Evolutionary conservation across 2,113 vertebrate species (phyloP).

Genomic region (Aviceda subcristata): DNA sequence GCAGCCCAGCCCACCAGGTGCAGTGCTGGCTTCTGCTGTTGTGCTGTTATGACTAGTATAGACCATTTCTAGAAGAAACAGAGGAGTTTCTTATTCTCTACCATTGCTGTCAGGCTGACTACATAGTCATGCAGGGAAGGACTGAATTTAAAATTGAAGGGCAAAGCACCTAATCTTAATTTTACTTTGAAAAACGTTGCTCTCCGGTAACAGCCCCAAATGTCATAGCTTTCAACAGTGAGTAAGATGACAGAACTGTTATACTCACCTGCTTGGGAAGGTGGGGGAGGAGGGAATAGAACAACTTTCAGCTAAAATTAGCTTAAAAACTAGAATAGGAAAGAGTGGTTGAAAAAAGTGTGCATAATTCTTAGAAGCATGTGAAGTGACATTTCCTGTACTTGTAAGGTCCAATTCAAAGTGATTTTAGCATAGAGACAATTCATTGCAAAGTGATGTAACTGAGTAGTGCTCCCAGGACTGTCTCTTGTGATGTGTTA

Average conservation of each 20-base stretch:
- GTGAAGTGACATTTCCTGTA: neutral
- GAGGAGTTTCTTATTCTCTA: neutral
- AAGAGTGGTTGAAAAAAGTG: neutral
- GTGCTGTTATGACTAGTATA: neutral
- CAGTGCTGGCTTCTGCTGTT: neutral
- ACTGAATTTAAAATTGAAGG: neutral
- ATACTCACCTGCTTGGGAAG: neutral
- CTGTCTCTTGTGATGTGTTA: neutral
- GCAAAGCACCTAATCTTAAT: neutral
- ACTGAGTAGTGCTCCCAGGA: neutral
- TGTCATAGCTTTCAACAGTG: neutral
- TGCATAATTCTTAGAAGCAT: neutral
- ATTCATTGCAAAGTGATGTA: neutral
- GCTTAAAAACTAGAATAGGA: neutral
- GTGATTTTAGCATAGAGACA: neutral
- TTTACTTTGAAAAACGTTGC: neutral
- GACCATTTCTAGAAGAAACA: neutral
- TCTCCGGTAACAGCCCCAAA: neutral
- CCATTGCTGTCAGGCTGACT: accelerated
- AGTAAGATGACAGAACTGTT: neutral
- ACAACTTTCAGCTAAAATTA: neutral
- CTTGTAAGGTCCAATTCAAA: neutral
- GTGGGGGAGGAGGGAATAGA: neutral
- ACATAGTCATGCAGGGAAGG: neutral
- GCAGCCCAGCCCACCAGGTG: neutral